These are phyloP conservation scores for Prunella himalayana DNA, from an alignment of 2,113 vertebrate genomes.

Conservation along the genomic window DNA sequence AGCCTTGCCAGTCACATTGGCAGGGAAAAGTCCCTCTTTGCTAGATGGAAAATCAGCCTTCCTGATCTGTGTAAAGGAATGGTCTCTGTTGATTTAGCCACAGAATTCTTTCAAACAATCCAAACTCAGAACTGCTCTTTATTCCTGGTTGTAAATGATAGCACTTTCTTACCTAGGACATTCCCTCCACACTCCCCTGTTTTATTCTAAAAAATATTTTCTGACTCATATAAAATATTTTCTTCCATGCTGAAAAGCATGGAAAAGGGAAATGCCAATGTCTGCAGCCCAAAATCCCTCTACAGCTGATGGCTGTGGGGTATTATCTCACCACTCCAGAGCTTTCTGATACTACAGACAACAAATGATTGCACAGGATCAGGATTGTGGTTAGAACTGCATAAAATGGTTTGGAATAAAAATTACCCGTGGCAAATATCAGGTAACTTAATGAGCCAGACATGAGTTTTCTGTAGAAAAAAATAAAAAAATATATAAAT, in stretches of 20 bases:
- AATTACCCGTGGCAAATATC: neutral
- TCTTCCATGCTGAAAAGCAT: neutral
- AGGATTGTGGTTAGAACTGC: neutral
- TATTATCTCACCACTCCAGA: neutral
- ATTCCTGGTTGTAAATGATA: neutral
- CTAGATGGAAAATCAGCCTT: neutral
- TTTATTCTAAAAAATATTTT: neutral
- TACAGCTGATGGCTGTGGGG: neutral
- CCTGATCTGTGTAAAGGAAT: neutral
- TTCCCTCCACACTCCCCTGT: neutral
- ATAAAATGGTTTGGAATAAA: conserved; percentile 17
- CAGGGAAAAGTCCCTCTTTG: neutral
- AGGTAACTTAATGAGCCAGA: conserved; percentile 7
- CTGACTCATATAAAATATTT: neutral
- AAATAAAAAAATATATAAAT: neutral
- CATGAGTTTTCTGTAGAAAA: neutral
- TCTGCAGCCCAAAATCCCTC: neutral
- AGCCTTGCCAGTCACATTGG: neutral
- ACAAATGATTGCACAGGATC: neutral
- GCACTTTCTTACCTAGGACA: neutral
- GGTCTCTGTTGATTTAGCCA: neutral
- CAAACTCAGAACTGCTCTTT: neutral
- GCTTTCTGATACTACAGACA: neutral
- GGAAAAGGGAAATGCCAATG: rapidly evolving
- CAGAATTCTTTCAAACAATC: neutral